phyloP scores from a whole-genome alignment of 2,888 invertebrate genomes.

The Brachypalpus laphriformis region DNA sequence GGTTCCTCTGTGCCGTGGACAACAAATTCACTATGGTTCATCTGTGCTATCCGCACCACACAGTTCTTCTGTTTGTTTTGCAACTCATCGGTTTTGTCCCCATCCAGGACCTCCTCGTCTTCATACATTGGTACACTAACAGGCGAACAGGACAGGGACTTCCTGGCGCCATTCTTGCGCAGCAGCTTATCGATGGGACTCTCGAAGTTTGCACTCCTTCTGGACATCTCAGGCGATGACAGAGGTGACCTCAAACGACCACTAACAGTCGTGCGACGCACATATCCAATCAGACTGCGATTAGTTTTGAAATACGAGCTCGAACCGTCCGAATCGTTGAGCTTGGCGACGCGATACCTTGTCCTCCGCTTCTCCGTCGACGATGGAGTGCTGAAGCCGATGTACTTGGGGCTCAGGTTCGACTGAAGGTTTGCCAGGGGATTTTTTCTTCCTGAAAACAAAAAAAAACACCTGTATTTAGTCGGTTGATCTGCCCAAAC shows the following conservation, averaged over 20 bases:
- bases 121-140: not conserved
- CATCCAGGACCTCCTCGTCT: not conserved
- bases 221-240: conserved; percentile 45
- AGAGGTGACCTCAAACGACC: conserved; percentile 57
- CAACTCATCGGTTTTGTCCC: not conserved
- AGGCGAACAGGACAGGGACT: conserved; percentile 46
- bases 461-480: not conserved
- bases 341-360: conserved; percentile 53
- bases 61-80: conserved; percentile 45
- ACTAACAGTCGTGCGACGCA: conserved; percentile 49
- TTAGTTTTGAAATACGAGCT: conserved; percentile 27
- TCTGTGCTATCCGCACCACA: conserved; percentile 51
- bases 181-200: conserved; percentile 81
- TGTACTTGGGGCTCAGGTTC: conserved; percentile 80
- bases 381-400: conserved; percentile 78
- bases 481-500: not conserved
- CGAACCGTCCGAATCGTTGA: conserved; percentile 40
- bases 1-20: not conserved
- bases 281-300: conserved; percentile 63
- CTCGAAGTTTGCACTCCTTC: conserved; percentile 75
- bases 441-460: conserved; percentile 77
- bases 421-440: conserved; percentile 79
- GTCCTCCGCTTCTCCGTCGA: conserved; percentile 72
- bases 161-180: conserved; percentile 78
- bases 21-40: not conserved